phyloP scores from a whole-genome alignment of 2,888 invertebrate species.

The Hofmannophila pseudospretella region DNA sequence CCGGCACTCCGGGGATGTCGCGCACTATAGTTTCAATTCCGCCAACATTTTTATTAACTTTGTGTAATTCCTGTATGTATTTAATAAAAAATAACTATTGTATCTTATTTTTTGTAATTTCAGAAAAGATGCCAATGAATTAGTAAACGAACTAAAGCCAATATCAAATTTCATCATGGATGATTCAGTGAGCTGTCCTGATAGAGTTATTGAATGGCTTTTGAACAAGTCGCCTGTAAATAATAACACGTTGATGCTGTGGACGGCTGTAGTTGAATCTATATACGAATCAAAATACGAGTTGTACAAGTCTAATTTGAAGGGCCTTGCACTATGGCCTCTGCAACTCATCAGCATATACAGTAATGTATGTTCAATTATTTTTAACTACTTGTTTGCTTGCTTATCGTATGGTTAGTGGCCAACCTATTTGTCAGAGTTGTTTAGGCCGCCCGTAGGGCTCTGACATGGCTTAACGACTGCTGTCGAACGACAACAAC shows the following conservation, averaged over 20 bases:
- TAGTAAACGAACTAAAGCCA: constrained; percentile 28
- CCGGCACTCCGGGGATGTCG: too few relatives aligned
- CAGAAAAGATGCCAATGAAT: constrained; percentile 28
- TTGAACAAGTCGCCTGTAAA: constrained; percentile 26
- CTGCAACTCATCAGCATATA: constrained; percentile 29
- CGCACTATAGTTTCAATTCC: too few relatives aligned
- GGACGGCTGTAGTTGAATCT: constrained; percentile 44
- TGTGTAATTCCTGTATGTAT: too few relatives aligned
- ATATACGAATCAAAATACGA: constrained; percentile 22
- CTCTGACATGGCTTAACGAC: too few relatives aligned
- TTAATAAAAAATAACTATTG: background rate
- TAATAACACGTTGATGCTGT: constrained; percentile 34
- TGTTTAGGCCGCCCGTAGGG: too few relatives aligned
- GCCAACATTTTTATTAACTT: too few relatives aligned
- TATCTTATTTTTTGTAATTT: constrained; percentile 8
- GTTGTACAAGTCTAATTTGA: constrained; percentile 17
- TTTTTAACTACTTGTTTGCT: too few relatives aligned
- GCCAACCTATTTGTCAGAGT: too few relatives aligned
- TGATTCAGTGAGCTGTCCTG: constrained; percentile 16
- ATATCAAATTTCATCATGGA: constrained; percentile 29
- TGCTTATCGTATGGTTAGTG: too few relatives aligned
- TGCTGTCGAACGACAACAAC: too few relatives aligned
- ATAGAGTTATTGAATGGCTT: constrained; percentile 19
- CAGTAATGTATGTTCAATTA: constrained; percentile 32
- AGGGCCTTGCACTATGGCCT: constrained; percentile 45